Base-by-base conservation (phyloP, 2,888 invertebrate species). In the Epiperipatus broadwayi region DNA sequence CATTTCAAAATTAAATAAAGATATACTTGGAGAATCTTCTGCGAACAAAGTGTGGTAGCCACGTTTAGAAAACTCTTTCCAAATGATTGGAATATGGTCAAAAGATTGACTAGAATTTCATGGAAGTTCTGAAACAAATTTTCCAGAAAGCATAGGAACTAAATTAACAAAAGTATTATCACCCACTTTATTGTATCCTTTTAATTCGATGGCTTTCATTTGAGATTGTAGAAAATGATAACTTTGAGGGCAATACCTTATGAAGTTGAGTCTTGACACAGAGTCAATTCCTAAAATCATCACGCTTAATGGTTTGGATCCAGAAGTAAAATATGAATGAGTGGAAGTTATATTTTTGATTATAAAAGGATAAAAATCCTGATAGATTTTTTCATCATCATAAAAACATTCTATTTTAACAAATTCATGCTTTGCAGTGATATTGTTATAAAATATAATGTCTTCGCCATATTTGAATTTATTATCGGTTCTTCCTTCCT, bases 81-180 rank as follows among this genome's bases (percentile, higher is more conserved):
- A 89, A 35, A 87, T 64, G 48, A 84, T 78, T 0, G 76, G 71
- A 51, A 84, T 85, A 10, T 69, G 63, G 53, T 87, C 85, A n/a
- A n/a, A n/a, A n/a, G n/a, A n/a, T n/a, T n/a, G n/a, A n/a, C n/a
- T n/a, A n/a, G n/a, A n/a, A n/a, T n/a, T n/a, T n/a, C n/a, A n/a
- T n/a, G n/a, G n/a, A n/a, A n/a, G n/a, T n/a, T n/a, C n/a, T n/a
- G n/a, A n/a, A n/a, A n/a, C n/a, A n/a, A n/a, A n/a, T n/a, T n/a
- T n/a, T 0, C 87, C 87, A 0, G 73, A 71, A 8, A 87, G 60
- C 44, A 81, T 68, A 0, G 89, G 78, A 5, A 78, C 70, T 41
- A 91, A 56, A 57, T 91, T 91, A 1, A 85, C 84, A 55, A 79
- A 87, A 0, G 89, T 89, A 57, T 89, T 91, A 57, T 89, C 89